phyloP scores from a whole-genome alignment of 2,797 vertebrate species.

The Antennarius maculatus region DNA sequence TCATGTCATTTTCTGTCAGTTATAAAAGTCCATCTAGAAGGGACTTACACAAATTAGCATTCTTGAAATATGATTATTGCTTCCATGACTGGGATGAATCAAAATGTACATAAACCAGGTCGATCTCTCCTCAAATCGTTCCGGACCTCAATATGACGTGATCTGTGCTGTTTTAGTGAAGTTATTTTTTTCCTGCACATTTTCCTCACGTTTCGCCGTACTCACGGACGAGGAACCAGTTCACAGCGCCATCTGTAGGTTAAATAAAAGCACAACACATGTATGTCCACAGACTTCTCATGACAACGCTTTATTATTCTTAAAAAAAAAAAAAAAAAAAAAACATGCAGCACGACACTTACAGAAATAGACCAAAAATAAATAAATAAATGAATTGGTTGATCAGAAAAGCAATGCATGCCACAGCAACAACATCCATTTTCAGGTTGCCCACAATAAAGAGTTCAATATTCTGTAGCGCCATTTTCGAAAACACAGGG shows the following conservation, averaged over 20 bases:
- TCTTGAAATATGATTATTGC: too few species aligned
- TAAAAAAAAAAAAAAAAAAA: slow-evolving; percentile 38
- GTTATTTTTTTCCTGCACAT: too few species aligned
- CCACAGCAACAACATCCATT: slow-evolving; percentile 45
- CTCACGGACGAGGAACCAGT: background rate
- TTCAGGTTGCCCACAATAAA: slow-evolving; percentile 42
- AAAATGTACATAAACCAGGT: too few species aligned
- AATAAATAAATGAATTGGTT: background rate
- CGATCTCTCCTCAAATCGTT: too few species aligned
- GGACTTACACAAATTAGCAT: too few species aligned
- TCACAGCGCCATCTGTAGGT: slow-evolving; percentile 57
- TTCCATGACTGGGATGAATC: too few species aligned
- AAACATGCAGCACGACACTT: slow-evolving; percentile 60
- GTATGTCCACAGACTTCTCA: background rate
- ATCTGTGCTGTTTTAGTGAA: too few species aligned
- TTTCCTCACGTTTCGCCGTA: too few species aligned
- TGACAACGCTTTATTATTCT: slow-evolving; percentile 49
- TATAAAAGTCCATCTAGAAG: too few species aligned
- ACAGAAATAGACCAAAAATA: slow-evolving; percentile 38
- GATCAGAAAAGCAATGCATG: slow-evolving; percentile 34
- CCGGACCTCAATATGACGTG: too few species aligned
- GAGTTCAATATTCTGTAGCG: slow-evolving; percentile 3
- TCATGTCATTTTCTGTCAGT: too few species aligned
- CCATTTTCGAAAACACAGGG: slow-evolving; percentile 35
- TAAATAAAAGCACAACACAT: background rate